Percentiles rank a stretch among this genome's conserved stretches.
These are phyloP conservation scores for Propithecus perrieri DNA, from an alignment of 2,797 vertebrate genomes.

Conservation along the genomic window DNA sequence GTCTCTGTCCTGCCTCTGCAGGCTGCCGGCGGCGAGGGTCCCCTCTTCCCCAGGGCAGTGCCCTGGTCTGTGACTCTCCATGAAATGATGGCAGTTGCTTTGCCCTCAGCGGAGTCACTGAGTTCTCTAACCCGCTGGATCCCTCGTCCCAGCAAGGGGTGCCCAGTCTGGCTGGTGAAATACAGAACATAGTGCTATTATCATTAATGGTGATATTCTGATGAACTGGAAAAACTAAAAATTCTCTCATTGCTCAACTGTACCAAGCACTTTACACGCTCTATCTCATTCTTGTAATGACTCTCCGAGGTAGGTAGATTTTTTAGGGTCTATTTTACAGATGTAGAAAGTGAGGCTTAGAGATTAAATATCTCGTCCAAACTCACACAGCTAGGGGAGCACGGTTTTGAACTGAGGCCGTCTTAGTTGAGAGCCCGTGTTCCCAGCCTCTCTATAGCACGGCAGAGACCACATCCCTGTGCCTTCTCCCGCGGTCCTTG, in stretches of 20 bases:
- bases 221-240: neutral
- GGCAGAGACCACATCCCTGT: accelerated
- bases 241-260: neutral
- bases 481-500: accelerated
- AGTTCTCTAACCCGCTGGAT: neutral
- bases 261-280: neutral
- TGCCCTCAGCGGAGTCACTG: neutral
- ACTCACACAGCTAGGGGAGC: neutral
- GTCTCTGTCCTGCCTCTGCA: neutral
- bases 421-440: neutral
- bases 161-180: neutral
- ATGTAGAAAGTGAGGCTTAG: neutral
- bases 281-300: neutral
- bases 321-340: neutral
- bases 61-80: neutral
- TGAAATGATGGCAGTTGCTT: neutral
- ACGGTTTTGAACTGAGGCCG: neutral
- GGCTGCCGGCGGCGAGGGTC: neutral
- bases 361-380: neutral
- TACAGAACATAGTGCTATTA: neutral
- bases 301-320: neutral
- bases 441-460: accelerated
- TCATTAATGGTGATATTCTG: neutral
- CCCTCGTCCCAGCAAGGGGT: neutral
- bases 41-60: no score